phyloP scores from a whole-genome alignment of 2,113 vertebrate species.

The Saimiri boliviensis region DNA sequence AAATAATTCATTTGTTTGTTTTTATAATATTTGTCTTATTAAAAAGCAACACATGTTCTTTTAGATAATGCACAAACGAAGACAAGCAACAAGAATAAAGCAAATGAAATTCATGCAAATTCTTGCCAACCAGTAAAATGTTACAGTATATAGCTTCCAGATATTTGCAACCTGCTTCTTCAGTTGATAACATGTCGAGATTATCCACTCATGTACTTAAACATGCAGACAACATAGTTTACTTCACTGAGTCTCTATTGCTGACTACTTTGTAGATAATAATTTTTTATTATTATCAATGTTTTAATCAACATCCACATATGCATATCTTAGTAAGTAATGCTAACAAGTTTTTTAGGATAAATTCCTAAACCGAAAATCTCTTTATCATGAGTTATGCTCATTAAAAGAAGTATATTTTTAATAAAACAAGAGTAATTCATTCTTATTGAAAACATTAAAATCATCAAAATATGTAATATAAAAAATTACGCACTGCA shows the following conservation, averaged over 20 bases:
- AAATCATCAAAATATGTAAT: neutral
- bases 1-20: neutral
- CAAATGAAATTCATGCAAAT: neutral
- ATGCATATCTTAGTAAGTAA: neutral
- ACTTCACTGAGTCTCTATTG: neutral
- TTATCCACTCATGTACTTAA: neutral
- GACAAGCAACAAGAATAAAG: slow-evolving; percentile 4
- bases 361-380: neutral
- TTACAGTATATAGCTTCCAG: neutral
- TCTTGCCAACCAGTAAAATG: neutral
- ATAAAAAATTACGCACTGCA: neutral
- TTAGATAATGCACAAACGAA: slow-evolving; percentile 40
- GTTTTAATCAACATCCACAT: neutral
- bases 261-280: neutral
- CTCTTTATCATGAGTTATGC: neutral
- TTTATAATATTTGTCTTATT: neutral
- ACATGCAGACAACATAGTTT: neutral
- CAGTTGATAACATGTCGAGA: neutral
- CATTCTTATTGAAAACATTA: slow-evolving; percentile 1
- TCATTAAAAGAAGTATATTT: neutral
- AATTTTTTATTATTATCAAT: neutral
- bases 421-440: neutral
- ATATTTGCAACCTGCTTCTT: neutral
- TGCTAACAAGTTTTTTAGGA: neutral
- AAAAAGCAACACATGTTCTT: slow-evolving; percentile 45